Evolutionary conservation across 2,113 vertebrate species (phyloP).

Genomic region (Numida meleagris): DNA sequence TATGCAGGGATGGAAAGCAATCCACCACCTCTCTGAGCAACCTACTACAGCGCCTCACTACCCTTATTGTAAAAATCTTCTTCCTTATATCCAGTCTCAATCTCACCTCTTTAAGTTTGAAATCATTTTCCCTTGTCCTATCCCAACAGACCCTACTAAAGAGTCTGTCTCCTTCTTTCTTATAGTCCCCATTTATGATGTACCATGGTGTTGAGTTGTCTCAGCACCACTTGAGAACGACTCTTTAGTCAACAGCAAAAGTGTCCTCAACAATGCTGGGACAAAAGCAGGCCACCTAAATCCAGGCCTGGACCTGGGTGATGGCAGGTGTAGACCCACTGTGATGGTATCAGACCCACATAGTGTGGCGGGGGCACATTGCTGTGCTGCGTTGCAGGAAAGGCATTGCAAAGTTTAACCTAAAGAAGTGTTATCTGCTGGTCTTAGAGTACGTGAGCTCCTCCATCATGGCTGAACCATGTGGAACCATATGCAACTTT

Average conservation of each 20-base stretch:
- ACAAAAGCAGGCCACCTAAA: background rate
- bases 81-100: too few species aligned
- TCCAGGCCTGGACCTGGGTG: background rate
- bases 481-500: background rate
- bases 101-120: too few species aligned
- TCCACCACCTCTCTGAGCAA: too few species aligned
- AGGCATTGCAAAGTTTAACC: rapidly evolving
- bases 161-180: too few species aligned
- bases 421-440: background rate
- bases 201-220: background rate
- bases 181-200: too few species aligned
- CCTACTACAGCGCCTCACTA: too few species aligned
- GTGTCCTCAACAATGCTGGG: background rate
- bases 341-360: background rate
- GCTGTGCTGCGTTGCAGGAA: background rate
- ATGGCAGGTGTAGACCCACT: background rate
- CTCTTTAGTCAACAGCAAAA: background rate
- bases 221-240: background rate
- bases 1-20: too few species aligned
- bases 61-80: too few species aligned
- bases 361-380: too few species aligned
- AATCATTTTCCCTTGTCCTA: too few species aligned
- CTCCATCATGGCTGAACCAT: background rate
- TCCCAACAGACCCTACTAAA: too few species aligned
- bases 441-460: background rate